phyloP scores from a whole-genome alignment of 1,140 invertebrate species.

The Contarinia nasturtii region DNA sequence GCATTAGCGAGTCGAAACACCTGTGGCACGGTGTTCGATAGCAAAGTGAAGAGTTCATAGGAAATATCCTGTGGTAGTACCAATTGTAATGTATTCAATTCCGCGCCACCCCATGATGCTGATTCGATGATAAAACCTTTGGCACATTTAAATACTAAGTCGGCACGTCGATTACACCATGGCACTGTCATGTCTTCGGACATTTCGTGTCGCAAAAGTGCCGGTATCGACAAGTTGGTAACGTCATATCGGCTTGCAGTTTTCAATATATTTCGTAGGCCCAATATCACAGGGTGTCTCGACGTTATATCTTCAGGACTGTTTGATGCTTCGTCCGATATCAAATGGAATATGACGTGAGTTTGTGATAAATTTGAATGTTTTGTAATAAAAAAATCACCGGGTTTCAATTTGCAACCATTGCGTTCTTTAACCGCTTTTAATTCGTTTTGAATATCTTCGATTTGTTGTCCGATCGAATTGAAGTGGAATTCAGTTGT shows the following conservation, averaged over 20 bases:
- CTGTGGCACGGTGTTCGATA: constrained; percentile 72
- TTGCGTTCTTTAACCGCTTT: too few relatives aligned
- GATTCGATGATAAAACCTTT: constrained; percentile 99
- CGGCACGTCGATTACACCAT: constrained; percentile 90
- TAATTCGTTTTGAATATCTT: constrained; percentile 1
- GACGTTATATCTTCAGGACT: constrained; percentile 77
- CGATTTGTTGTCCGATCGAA: constrained; percentile 12
- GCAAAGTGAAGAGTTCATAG: constrained; percentile 62
- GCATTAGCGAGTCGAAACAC: constrained; percentile 85
- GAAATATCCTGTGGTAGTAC: constrained; percentile 56
- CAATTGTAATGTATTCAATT: constrained; percentile 37
- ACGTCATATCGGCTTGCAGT: constrained; percentile 85
- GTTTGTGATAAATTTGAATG: constrained; percentile 92
- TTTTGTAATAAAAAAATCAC: constrained; percentile 85
- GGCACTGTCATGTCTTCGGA: constrained; percentile 92
- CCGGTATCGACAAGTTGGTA: constrained; percentile 79
- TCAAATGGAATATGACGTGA: constrained; percentile 88
- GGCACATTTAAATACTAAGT: constrained; percentile 94
- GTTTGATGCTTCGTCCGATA: constrained; percentile 52
- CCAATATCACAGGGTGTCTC: constrained; percentile 86
- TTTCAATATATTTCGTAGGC: constrained; percentile 86
- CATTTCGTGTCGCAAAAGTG: constrained; percentile 82
- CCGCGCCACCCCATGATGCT: constrained; percentile 76
- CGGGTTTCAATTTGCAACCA: constrained; percentile 49
- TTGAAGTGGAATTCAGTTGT: constrained; percentile 24